These are phyloP conservation scores for Neopipo cinnamomea DNA, from an alignment of 2,113 vertebrate genomes.

Conservation along the genomic window DNA sequence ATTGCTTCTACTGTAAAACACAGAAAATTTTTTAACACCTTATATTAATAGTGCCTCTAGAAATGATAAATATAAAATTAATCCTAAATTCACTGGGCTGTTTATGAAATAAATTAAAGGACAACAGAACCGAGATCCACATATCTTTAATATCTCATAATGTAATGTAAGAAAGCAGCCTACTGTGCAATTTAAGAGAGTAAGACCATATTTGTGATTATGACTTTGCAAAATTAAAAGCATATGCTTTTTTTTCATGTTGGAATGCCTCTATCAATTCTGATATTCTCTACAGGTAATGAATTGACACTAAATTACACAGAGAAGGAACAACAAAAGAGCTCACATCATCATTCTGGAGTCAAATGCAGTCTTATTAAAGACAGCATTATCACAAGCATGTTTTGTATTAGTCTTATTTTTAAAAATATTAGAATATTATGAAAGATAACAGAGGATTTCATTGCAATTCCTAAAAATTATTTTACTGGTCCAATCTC, in stretches of 20 bases:
- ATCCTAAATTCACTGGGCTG: not conserved
- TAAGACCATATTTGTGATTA: not conserved
- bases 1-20: not conserved
- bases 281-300: not conserved
- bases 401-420: not conserved
- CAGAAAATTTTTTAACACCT: not conserved
- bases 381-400: not conserved
- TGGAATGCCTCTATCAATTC: not conserved
- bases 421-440: not conserved
- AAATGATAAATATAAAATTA: not conserved
- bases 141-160: not conserved
- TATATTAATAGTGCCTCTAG: not conserved
- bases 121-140: not conserved
- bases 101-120: not conserved
- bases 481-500: not conserved
- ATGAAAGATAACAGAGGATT: not conserved
- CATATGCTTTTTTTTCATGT: not conserved
- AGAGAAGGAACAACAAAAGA: not conserved
- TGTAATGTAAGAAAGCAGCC: not conserved
- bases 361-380: not conserved
- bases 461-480: not conserved
- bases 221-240: not conserved
- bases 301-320: not conserved
- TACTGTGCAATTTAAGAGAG: not conserved
- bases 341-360: not conserved